phyloP scores from a whole-genome alignment of 2,113 vertebrate genomes.

The Piaya cayana region DNA sequence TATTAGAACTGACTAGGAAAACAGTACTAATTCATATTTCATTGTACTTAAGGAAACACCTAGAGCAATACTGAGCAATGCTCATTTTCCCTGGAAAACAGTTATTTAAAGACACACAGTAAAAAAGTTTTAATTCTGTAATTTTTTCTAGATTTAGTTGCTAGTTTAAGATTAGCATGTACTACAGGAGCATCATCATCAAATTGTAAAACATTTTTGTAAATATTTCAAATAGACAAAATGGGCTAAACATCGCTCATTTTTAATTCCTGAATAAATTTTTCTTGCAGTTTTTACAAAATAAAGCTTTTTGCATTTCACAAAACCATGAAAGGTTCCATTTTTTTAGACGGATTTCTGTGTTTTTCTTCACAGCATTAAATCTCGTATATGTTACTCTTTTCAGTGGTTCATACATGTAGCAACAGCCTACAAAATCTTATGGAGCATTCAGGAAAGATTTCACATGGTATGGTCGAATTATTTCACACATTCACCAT shows the following conservation, averaged over 20 bases:
- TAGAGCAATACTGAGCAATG: neutral
- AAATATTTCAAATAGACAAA: neutral
- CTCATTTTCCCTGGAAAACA: neutral
- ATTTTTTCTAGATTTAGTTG: neutral
- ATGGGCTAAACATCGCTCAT: neutral
- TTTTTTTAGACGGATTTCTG: neutral
- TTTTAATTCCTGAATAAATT: neutral
- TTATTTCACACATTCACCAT: neutral
- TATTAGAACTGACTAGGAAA: neutral
- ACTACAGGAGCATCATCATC: neutral
- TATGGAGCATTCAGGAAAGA: neutral
- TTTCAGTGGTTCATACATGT: neutral
- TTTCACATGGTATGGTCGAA: neutral
- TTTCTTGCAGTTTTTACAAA: neutral
- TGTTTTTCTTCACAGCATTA: neutral
- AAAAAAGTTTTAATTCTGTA: neutral
- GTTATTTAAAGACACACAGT: neutral
- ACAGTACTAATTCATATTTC: neutral
- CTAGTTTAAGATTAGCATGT: neutral
- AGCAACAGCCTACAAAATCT: neutral
- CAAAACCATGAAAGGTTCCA: neutral
- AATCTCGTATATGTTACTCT: neutral
- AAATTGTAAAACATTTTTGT: neutral
- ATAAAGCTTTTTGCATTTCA: neutral
- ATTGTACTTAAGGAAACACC: neutral